Evolutionary conservation across 64 coral and sea anemone species (phyloP), one percentile per base, ranked within the genome.

Genomic region (Porites australiensis): DNA sequence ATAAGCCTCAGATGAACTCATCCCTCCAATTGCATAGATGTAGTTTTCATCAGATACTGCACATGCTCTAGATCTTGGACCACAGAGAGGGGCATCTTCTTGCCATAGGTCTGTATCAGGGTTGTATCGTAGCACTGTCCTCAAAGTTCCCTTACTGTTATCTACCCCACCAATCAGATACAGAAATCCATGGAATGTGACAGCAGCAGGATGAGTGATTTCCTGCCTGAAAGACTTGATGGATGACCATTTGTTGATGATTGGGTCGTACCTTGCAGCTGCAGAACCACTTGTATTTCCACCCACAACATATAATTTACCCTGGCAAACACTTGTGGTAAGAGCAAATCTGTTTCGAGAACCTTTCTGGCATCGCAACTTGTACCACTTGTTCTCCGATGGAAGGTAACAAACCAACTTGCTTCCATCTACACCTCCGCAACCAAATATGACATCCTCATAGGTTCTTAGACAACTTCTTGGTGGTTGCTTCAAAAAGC

Each of bases 111-210:
- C 70, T 5, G 87, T 89, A 12, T 55, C 8, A 10, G 87, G 77
- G 62, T 86, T 51, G 58, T 89, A 94, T 21, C 60, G 49, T 51
- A 77, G 87, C 10, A 94, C 72, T 64, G 62, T 64, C 2, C 62
- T 64, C 62, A 64, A 64, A 37, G 87, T 45, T 4, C 65, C 69
- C 19, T 72, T 63, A 10, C 73, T 82, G 37, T 74, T 84, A 12
- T 69, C 18, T 23, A 94, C 59, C 52, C 93, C 93, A 27, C 93
- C 93, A 67, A 94, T 82, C 2, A 94, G 87, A 79, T 90, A 94
- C 44, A 94, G 10, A 44, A 18, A 67, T 0, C 73, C 86, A 2
- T 61, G 54, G 50, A 88, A 54, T 58, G 57, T 72, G 7, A 55
- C 86, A 44, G 74, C 86, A n/a, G 86, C 86, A 2, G 86, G 70